Evolutionary conservation across 2,888 invertebrate species (phyloP), one percentile per base, ranked within the genome.

Genomic region (Tenthredo mesomela): DNA sequence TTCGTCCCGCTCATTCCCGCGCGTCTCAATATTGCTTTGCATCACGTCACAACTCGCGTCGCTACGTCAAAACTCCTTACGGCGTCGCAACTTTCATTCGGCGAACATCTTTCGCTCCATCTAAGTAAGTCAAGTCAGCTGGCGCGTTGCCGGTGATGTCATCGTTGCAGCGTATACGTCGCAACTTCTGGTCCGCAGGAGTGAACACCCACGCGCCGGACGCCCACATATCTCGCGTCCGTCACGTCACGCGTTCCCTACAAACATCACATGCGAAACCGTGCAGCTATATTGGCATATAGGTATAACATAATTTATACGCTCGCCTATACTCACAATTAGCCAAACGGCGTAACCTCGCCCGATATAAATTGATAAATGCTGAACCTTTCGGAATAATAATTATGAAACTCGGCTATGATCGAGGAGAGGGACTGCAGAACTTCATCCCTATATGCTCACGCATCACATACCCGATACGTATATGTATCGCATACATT

Each of bases 81-180:
- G 33, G 47, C 67, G 50, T 33, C 25, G 82, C 61, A 43, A 82
- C 65, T 82, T 82, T 65, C 67, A 65, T 80, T 43, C 67, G 67
- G 65, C 33, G 25, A 80, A 61, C 61, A 80, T 92, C 92, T 92
- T 92, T 92, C 92, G 91, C 92, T 92, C 92, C 92, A 92, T 92
- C 92, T 92, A 92, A 91, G 92, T 92, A 43, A 73, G 71, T n/a
- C 91, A 89, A 90, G 86, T 91, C 92, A 92, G 92, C 92, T 92
- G 92, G 90, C 89, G 86, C 85, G 87, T 85, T 85, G 82, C 85
- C 83, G 92, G 89, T 92, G 92, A 92, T 92, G 92, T 92, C 92
- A 92, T 90, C 88, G 88, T 90, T 91, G 91, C 90, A 89, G 86
- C 89, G 90, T 89, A 88, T 67, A 54, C 47, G 5, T 29, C 87